Evolutionary conservation across 64 coral and sea anemone species (phyloP).

Genomic region (Exaiptasia diaphana): DNA sequence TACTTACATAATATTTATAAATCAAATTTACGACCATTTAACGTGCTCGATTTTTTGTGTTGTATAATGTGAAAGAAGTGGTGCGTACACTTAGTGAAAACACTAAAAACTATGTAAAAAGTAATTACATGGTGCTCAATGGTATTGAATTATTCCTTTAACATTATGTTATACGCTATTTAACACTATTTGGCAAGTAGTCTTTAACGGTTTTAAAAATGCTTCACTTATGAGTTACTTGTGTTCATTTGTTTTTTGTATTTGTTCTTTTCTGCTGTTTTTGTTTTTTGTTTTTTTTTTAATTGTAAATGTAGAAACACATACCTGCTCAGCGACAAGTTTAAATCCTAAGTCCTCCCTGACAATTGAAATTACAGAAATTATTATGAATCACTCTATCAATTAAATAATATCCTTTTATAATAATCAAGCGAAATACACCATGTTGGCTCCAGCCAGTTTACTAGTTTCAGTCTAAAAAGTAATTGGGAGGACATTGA

Average conservation of each 20-base stretch:
- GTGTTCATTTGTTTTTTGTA: too few species aligned
- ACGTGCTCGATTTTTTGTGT: too few species aligned
- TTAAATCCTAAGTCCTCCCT: slow-evolving; percentile 92
- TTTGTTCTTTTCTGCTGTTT: neutral
- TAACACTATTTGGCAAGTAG: too few species aligned
- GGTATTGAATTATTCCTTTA: too few species aligned
- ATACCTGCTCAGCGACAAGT: slow-evolving; percentile 88
- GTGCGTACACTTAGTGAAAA: too few species aligned
- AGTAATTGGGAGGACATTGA: neutral
- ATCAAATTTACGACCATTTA: neutral
- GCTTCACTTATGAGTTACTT: too few species aligned
- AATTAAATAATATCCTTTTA: neutral
- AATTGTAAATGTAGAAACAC: neutral
- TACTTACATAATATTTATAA: neutral
- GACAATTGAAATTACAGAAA: neutral
- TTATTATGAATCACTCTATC: neutral
- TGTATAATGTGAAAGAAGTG: too few species aligned
- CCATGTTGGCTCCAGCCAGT: neutral
- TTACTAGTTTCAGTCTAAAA: neutral
- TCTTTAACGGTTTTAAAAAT: too few species aligned
- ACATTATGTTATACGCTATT: too few species aligned
- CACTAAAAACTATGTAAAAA: too few species aligned
- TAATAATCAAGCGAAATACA: neutral
- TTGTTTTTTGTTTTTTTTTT: too few species aligned
- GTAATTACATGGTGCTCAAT: too few species aligned